phyloP scores from a whole-genome alignment of 2,888 invertebrate genomes.

The Brachylomia viminalis region DNA sequence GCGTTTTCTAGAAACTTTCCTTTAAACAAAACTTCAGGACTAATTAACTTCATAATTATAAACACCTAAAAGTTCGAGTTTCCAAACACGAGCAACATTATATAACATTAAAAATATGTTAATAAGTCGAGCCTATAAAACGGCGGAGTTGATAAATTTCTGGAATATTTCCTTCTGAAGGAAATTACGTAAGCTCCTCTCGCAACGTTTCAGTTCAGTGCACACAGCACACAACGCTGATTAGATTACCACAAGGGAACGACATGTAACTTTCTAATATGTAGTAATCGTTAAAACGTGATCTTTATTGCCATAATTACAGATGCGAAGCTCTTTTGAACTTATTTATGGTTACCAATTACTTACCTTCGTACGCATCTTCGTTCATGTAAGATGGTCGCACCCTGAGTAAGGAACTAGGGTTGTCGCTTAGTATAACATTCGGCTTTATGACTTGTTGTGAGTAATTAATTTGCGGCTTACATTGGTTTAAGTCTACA shows the following conservation, averaged over 20 bases:
- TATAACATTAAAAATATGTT: constrained; percentile 56
- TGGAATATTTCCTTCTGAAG: constrained; percentile 42
- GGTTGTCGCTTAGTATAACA: constrained; percentile 45
- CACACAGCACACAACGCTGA: constrained; percentile 58
- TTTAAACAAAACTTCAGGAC: constrained; percentile 40
- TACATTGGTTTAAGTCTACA: constrained; percentile 23
- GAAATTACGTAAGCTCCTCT: constrained; percentile 57
- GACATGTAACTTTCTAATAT: constrained; percentile 58
- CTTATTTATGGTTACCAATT: constrained; percentile 60
- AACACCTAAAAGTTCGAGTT: constrained; percentile 44
- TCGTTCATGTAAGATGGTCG: constrained; percentile 38
- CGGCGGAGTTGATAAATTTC: constrained; percentile 49
- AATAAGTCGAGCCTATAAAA: constrained; percentile 45
- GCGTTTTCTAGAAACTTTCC: constrained; percentile 31
- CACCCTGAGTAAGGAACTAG: constrained; percentile 37
- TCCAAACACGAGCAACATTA: constrained; percentile 42
- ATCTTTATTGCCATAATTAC: constrained; percentile 63
- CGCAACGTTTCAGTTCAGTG: constrained; percentile 46
- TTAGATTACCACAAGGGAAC: constrained; percentile 65
- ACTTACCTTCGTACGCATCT: constrained; percentile 55
- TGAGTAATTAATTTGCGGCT: constrained; percentile 45
- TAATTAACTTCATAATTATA: constrained; percentile 59
- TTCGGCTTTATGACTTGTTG: constrained; percentile 40
- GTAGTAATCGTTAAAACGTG: constrained; percentile 64
- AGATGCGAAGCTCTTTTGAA: constrained; percentile 60